Base-by-base conservation (phyloP, 1,140 invertebrate genomes). In the Procambarus virginalis region DNA sequence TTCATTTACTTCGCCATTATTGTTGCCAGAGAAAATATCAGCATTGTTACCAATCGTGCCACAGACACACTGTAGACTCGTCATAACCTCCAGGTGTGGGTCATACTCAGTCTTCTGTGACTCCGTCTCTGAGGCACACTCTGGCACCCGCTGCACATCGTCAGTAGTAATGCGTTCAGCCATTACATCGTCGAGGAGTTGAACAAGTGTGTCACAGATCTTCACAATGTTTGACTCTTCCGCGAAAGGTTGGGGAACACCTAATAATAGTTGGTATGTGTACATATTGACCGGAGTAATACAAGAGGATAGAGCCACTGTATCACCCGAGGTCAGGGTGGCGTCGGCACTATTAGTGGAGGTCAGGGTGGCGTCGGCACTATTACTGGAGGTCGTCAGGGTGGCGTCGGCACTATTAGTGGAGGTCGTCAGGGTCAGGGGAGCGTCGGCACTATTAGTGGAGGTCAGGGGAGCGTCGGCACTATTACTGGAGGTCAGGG, bases 1-100 rank as follows among this genome's bases (percentile, higher is more conserved):
- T 46, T 86, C 75, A 64, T 85, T 85, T 17, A 68, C 80, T 34
- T 82, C 80, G 10, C 46, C 80, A 3, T 45, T 45, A 51, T 34
- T 20, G 68, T n/a, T 10, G 6, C 58, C 60, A 3, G 12, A 48
- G 2, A 55, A 60, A 68, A 64, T 6, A 20, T 46, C 60, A 46
- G 20, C 51, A 64, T 78, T 77, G 51, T 77, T 84, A 12, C 12
- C 20, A 22, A 48, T 45, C 2, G 14, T 70, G 14, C 1, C 0
- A 78, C 46, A 49, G 8, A 49, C 46, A 10, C 5, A 6, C 70
- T 45, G 73, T 9, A 8, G 34, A 17, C 45, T 48, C 1, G 6
- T 12, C 22, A 45, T 48, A 10, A 68, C 3, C 12, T 82, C 12
- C 22, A 82, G 22, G 34, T 64, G 22, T 34, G 68, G 58, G 2